phyloP scores from a whole-genome alignment of 2,113 vertebrate species.

The Theristicus caerulescens region DNA sequence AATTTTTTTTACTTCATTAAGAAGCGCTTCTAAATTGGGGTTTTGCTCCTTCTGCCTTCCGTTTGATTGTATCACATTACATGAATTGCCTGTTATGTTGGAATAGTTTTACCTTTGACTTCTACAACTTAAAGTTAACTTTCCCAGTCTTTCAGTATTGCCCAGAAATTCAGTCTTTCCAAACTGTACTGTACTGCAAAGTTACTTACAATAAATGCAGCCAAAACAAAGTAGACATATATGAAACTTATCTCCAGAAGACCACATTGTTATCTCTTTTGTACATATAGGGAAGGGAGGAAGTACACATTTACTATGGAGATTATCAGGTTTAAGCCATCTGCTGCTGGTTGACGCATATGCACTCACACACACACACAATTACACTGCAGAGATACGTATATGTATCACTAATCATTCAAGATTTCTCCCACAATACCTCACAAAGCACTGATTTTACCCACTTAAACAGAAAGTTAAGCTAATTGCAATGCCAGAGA shows the following conservation, averaged over 20 bases:
- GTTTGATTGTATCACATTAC: neutral
- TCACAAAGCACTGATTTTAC: neutral
- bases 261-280: neutral
- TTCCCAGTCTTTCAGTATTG: neutral
- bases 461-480: neutral
- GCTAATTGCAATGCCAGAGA: neutral
- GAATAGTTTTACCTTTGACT: neutral
- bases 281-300: neutral
- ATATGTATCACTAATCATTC: neutral
- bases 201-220: neutral
- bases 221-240: neutral
- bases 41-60: neutral
- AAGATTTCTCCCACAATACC: neutral
- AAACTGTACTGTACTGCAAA: neutral
- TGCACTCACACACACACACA: neutral
- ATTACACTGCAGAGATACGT: neutral
- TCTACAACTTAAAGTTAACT: neutral
- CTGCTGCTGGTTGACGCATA: neutral
- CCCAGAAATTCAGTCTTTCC: neutral
- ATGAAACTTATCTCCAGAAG: neutral
- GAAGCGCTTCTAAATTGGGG: neutral
- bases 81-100: neutral
- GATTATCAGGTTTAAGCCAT: constrained; percentile 28
- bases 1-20: neutral
- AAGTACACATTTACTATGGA: neutral